Base-by-base conservation (phyloP, 92 coral and sea anemone species). In the Umimayanthus chanpuru region DNA sequence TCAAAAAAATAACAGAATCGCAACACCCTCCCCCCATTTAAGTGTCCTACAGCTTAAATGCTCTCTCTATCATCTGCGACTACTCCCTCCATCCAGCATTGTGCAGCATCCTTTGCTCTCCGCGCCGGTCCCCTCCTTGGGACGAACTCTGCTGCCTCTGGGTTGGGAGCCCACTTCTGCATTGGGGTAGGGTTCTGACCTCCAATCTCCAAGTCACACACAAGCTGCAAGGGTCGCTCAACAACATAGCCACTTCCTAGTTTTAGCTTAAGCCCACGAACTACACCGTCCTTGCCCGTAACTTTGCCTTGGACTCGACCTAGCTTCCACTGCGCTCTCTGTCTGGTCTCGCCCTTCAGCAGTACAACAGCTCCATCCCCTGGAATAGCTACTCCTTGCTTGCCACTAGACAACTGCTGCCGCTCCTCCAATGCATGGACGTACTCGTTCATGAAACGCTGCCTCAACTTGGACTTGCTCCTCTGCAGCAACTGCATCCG, bases 261-360 rank as follows among this genome's bases (percentile, higher is more conserved):
- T 28, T 91, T 89, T 1, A 91, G 77, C 80, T 93, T 89, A 40
- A 93, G 76, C 5, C 92, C 92, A 21, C 92, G 87, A 23, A 92
- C 20, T 80, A 64, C 85, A 58, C 87, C 90, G 81, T 91, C 94
- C 81, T 85, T 89, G 65, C 92, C 94, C 23, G 67, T 68, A 30
- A 91, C 77, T 77, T 89, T 85, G 50, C 91, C 64, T 39, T 76
- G 84, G 50, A 93, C 95, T 73, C 93, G 90, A 43, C 91, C 93
- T 20, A 93, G 72, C 74, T 88, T 91, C 91, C 95, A 93, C 82
- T 81, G 92, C 15, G 91, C 93, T 56, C 77, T 90, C 43, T 90
- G 80, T 84, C 90, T 90, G 32, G 87, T 74, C 11, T 93, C 89
- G 25, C 86, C 88, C 61, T 91, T 88, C 76, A 88, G 81, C 89